Percentiles rank a stretch among this genome's conserved stretches.
These are phyloP conservation scores for Halichondria panicea DNA, from an alignment of 37 sponge, comb jelly and placozoan genomes.

Conservation along the genomic window DNA sequence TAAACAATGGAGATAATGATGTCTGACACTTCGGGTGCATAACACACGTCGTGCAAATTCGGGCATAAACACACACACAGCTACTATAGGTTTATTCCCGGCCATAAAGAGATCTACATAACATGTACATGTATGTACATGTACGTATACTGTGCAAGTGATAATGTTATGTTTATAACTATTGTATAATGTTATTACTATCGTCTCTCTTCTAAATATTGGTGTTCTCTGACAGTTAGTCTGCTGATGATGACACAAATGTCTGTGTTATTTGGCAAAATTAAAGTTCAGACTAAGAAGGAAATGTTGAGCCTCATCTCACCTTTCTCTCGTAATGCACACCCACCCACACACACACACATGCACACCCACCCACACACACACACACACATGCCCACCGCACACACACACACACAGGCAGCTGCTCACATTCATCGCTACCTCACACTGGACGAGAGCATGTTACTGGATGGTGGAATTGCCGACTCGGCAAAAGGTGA, in stretches of 20 bases:
- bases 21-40: too few species aligned
- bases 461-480: constrained; percentile 73
- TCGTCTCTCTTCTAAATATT: background rate
- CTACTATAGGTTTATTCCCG: too few species aligned
- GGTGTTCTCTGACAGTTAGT: background rate
- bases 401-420: constrained; percentile 43
- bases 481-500: constrained; percentile 64
- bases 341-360: background rate
- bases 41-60: too few species aligned
- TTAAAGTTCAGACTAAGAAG: too few species aligned
- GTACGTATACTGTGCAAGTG: too few species aligned
- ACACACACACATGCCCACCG: background rate
- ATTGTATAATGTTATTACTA: background rate
- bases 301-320: too few species aligned
- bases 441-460: constrained; percentile 83
- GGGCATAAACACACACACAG: too few species aligned
- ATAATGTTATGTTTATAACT: background rate
- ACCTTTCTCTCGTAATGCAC: background rate
- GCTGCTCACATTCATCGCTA: constrained; percentile 91
- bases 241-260: background rate
- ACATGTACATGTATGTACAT: too few species aligned
- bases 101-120: too few species aligned
- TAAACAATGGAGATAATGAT: too few species aligned
- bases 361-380: background rate
- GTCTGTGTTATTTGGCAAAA: background rate